phyloP scores from a whole-genome alignment of 2,113 vertebrate genomes.

The Bubalus kerabau region DNA sequence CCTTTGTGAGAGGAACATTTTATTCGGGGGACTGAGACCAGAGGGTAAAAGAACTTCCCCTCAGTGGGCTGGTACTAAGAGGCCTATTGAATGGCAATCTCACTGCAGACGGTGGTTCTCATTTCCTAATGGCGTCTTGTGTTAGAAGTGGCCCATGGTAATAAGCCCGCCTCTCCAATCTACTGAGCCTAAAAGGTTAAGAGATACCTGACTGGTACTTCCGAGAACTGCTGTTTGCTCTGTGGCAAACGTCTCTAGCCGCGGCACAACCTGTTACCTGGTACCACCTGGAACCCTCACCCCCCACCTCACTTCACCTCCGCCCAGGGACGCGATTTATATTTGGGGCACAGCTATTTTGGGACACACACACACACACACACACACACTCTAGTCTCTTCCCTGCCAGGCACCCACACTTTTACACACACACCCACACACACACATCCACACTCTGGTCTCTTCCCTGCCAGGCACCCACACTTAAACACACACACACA shows the following conservation, averaged over 20 bases:
- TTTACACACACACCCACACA: too few relatives aligned
- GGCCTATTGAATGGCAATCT: neutral
- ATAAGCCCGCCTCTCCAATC: neutral
- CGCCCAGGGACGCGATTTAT: neutral
- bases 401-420: slow-evolving; percentile 40
- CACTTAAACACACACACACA: too few relatives aligned
- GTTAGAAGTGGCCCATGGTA: neutral
- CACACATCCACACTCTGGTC: rapidly evolving
- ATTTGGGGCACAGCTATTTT: neutral
- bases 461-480: neutral
- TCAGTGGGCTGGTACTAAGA: neutral
- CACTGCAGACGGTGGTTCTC: neutral
- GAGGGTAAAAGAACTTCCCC: neutral
- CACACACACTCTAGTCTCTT: neutral
- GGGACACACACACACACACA: neutral
- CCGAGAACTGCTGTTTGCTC: neutral
- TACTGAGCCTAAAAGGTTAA: neutral
- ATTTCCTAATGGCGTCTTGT: neutral
- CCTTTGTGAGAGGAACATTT: neutral
- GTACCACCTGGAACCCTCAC: neutral
- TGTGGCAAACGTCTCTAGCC: neutral
- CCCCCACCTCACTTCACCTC: neutral
- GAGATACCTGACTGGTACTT: neutral
- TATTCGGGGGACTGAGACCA: neutral
- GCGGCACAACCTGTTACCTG: neutral